These are phyloP conservation scores for Eospalax fontanierii DNA, from an alignment of 2,797 vertebrate species.

Conservation along the genomic window DNA sequence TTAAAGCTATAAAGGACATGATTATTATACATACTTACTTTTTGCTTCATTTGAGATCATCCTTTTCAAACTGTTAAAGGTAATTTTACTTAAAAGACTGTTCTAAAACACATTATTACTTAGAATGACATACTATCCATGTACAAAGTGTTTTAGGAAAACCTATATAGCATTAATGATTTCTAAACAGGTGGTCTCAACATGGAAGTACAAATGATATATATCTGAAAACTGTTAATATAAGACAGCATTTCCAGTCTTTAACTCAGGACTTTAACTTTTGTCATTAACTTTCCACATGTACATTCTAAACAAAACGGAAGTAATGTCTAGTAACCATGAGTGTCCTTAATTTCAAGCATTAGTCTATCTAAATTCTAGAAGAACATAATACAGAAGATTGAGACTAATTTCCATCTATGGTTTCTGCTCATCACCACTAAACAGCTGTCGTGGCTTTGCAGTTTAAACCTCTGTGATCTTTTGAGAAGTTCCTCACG, in stretches of 20 bases:
- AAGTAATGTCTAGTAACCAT: neutral
- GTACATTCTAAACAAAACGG: neutral
- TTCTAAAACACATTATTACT: neutral
- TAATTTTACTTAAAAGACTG: slow-evolving; percentile 41
- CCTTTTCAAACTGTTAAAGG: neutral
- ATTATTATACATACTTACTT: neutral
- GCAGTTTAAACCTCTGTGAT: neutral
- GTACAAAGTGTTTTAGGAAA: neutral
- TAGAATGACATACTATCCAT: neutral
- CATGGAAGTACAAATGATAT: neutral
- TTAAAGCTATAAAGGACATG: neutral
- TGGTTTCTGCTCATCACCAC: neutral
- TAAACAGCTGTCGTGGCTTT: neutral
- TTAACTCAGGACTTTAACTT: slow-evolving; percentile 51
- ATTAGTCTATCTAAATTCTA: neutral
- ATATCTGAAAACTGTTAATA: neutral
- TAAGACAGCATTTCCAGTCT: slow-evolving; percentile 2
- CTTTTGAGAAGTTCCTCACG: neutral
- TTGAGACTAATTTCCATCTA: neutral
- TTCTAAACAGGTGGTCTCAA: neutral
- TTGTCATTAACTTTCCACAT: slow-evolving; percentile 23
- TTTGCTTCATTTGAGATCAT: neutral
- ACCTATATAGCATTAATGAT: neutral
- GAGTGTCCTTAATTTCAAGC: neutral
- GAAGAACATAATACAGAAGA: neutral